These are phyloP conservation scores for Plecturocebus donacophilus DNA, from an alignment of 2,113 vertebrate species.

Conservation along the genomic window DNA sequence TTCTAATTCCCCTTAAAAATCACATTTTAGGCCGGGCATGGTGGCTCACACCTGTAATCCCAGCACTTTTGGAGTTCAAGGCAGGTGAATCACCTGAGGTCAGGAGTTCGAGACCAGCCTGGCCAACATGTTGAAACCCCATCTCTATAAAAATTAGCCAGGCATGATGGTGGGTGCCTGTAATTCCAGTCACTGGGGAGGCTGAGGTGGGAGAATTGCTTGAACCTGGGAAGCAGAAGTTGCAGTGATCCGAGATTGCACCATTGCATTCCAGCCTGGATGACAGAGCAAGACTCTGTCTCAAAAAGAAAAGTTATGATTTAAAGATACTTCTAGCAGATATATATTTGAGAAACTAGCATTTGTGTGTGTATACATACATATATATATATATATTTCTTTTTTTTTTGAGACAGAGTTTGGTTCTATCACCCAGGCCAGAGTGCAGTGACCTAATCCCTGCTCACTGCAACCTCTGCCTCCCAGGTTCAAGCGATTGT, in stretches of 20 bases:
- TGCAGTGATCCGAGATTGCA: background rate
- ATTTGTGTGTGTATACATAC: background rate
- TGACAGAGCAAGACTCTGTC: background rate
- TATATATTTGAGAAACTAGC: constrained; percentile 14
- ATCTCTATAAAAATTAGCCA: background rate
- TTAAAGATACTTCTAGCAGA: background rate
- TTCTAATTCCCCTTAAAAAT: background rate
- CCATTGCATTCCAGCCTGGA: background rate
- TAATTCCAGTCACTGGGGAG: background rate
- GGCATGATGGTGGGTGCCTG: background rate
- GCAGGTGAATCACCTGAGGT: background rate
- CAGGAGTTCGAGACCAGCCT: background rate
- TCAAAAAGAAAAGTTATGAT: background rate
- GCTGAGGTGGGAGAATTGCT: background rate
- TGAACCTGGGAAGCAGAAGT: background rate
- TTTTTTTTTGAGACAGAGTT: too few species aligned
- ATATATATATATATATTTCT: too few species aligned
- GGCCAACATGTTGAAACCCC: background rate
- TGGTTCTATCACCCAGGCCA: too few species aligned
- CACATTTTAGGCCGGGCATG: background rate
- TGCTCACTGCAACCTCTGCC: too few species aligned
- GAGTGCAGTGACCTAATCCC: too few species aligned
- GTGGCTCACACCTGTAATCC: background rate
- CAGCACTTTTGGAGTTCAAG: background rate
- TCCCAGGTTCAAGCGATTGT: too few species aligned